phyloP scores from a whole-genome alignment of 2,888 invertebrate genomes.

The Slavum lentiscoides region DNA sequence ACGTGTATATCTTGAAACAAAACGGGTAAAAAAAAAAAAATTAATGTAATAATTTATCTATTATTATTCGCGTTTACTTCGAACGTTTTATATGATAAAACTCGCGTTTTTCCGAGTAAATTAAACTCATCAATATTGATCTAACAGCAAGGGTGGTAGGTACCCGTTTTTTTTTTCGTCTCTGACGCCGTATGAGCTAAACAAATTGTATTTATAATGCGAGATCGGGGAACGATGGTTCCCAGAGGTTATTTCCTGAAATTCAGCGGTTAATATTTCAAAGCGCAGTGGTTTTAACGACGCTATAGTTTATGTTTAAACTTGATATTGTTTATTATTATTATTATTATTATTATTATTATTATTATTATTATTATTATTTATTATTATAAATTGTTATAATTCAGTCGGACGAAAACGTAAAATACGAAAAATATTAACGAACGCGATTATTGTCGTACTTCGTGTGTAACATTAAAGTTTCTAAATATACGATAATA shows the following conservation, averaged over 20 bases:
- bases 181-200: slow-evolving; percentile 1
- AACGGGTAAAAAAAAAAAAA: too few relatives aligned
- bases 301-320: slow-evolving; percentile 21
- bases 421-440: too few relatives aligned
- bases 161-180: background rate
- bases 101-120: background rate
- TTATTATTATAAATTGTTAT: too few relatives aligned
- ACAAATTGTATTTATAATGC: slow-evolving; percentile 50
- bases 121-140: slow-evolving; percentile 43
- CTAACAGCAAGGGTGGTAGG: background rate
- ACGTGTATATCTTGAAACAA: too few relatives aligned
- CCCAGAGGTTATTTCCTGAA: slow-evolving; percentile 51
- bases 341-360: too few relatives aligned
- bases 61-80: too few relatives aligned
- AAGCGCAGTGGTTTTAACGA: slow-evolving; percentile 24
- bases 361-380: too few relatives aligned
- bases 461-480: too few relatives aligned
- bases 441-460: too few relatives aligned
- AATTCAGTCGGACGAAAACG: too few relatives aligned
- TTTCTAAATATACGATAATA: too few relatives aligned
- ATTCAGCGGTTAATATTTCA: slow-evolving; percentile 41
- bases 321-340: background rate
- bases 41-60: too few relatives aligned
- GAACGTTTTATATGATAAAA: background rate
- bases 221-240: slow-evolving; percentile 22